Evolutionary conservation across 2,797 vertebrate genomes (phyloP).

Genomic region (Cyprinodon diabolis): DNA sequence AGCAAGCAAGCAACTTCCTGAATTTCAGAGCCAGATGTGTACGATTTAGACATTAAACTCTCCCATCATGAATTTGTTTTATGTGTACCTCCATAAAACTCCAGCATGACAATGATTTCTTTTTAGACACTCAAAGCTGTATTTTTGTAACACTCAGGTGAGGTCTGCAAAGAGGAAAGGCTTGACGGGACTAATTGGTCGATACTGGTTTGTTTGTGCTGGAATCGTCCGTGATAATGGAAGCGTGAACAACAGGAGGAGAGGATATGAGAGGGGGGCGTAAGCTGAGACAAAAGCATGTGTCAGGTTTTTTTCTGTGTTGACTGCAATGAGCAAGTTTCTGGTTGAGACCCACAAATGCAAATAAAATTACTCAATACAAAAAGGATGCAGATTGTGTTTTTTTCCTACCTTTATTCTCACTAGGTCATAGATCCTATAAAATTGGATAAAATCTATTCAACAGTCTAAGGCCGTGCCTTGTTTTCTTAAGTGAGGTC

Average conservation of each 20-base stretch:
- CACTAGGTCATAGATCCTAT: background rate
- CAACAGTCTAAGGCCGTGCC: background rate
- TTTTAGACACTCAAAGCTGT: conserved; percentile 30
- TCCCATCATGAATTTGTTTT: conserved; percentile 31
- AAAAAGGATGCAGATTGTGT: conserved; percentile 19
- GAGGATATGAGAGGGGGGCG: background rate
- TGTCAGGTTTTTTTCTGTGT: conserved; percentile 67
- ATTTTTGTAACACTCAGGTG: conserved; percentile 29
- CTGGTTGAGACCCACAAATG: conserved; percentile 40
- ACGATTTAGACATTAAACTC: conserved; percentile 40
- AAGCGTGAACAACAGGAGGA: conserved; percentile 31
- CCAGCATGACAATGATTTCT: conserved; percentile 15
- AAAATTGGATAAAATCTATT: background rate
- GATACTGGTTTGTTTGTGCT: conserved; percentile 54
- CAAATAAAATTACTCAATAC: conserved; percentile 16
- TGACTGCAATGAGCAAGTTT: conserved; percentile 66
- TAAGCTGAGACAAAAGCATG: conserved; percentile 69
- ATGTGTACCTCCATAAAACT: conserved; percentile 26
- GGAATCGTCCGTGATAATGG: conserved; percentile 34
- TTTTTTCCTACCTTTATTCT: background rate
- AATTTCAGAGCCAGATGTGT: conserved; percentile 38
- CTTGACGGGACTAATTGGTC: conserved; percentile 55
- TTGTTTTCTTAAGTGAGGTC: background rate
- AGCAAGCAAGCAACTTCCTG: conserved; percentile 32
- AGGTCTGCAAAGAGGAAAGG: conserved; percentile 33